These are phyloP conservation scores for Lepidocyrtoides sp. DNA, from an alignment of 2,888 invertebrate genomes.

Conservation along the genomic window DNA sequence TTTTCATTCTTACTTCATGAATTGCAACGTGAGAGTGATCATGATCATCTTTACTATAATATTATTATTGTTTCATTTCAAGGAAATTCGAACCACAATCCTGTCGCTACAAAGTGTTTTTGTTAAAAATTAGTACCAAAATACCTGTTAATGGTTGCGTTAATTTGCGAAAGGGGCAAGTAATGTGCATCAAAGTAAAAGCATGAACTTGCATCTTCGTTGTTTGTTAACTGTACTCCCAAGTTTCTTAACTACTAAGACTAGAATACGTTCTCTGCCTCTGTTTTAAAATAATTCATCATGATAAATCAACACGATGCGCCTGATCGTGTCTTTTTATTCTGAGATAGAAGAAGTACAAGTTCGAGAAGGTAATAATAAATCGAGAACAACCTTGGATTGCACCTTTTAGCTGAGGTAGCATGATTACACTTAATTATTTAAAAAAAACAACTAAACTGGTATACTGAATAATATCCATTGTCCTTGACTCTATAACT, in stretches of 20 bases:
- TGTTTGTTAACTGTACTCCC: not conserved
- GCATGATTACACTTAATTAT: slow-evolving; percentile 17
- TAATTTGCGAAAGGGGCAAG: slow-evolving; percentile 14
- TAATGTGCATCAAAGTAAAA: not conserved
- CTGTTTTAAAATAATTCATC: not conserved
- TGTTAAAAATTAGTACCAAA: slow-evolving; percentile 24
- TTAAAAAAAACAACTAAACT: not conserved
- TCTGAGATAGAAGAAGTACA: not conserved
- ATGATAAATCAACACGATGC: not conserved
- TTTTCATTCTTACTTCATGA: not conserved
- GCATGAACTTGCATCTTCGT: not conserved
- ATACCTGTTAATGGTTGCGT: not conserved
- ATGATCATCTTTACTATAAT: too few species aligned
- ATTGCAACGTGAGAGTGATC: not conserved
- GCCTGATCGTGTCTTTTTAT: not conserved
- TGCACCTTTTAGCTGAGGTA: slow-evolving; percentile 71
- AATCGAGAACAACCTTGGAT: slow-evolving; percentile 38
- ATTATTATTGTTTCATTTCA: too few species aligned
- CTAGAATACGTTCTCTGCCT: slow-evolving; percentile 53
- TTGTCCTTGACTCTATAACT: not conserved
- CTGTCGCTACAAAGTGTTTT: not conserved
- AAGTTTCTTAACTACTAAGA: slow-evolving; percentile 30
- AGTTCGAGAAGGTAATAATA: not conserved
- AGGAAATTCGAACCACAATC: not conserved
- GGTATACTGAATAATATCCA: not conserved